Evolutionary conservation across 2,797 vertebrate genomes (phyloP), one percentile per base, ranked within the genome.

Genomic region (Parotocinclus haroldoi): DNA sequence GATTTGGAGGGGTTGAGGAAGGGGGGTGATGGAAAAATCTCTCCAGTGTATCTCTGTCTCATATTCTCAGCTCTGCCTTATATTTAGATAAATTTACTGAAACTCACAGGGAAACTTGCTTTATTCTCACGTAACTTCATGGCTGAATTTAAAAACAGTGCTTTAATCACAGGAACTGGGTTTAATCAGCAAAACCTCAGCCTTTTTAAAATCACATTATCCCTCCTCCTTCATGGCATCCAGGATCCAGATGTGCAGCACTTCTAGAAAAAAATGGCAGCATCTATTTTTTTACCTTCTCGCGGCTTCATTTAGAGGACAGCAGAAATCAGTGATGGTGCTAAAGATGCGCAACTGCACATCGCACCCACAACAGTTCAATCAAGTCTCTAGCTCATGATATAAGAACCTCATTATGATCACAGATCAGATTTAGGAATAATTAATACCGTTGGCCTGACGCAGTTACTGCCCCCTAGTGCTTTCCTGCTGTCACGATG

Each of bases 21-120:
- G 57, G n/a, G 12, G 14, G 10, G 36, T 58, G 50, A 38, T 68
- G 49, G 51, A 62, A 69, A 64, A 61, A 69, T 2, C 36, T 44
- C 42, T 55, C 11, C 50, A 16, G 9, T n/a, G 64, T 70, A 63
- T 71, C 62, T 57, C 53, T 42, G 19, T 6, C 48, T 63, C 53
- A 58, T 10, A 37, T 50, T 56, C 18, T 50, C 48, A 50, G 48
- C 14, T 50, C 14, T n/a, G 48, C 13, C 14, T 14, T 50, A 50
- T 50, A 14, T 16, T 50, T 50, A 13, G 12, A 46, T 46, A 46
- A 46, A 46, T 46, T 11, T n/a, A 12, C 45, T 46, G 11, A 46
- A n/a, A n/a, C 45, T 46, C 12, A 10, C 45, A 12, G 45, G 12
- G 6, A 46, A 46, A 12, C 45, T 11, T 11, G 11, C 42, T n/a